Conservation (phyloP, 2,797 vertebrate genomes). For the Tapirus indicus region DNA sequence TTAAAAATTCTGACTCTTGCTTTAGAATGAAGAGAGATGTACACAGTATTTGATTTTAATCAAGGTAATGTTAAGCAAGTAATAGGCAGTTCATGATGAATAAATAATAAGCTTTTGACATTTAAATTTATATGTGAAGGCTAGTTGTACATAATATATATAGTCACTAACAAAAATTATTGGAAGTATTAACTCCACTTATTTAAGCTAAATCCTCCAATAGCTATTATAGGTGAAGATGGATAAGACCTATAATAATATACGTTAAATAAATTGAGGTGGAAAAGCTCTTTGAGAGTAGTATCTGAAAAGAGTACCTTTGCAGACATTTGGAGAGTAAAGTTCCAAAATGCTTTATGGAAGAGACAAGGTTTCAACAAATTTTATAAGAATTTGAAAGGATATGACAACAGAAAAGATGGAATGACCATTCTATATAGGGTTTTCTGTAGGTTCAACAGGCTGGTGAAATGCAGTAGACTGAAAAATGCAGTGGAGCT, state of each 20-base stretch:
- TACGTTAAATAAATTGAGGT: not conserved
- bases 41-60: slow-evolving; percentile 4
- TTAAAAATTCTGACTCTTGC: not conserved
- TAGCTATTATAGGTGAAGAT: not conserved
- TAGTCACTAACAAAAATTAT: not conserved
- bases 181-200: not conserved
- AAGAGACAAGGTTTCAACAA: not conserved
- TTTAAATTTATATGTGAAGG: slow-evolving; percentile 41
- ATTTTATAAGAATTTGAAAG: not conserved
- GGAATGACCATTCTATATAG: not conserved
- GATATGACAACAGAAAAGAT: not conserved
- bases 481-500: not conserved
- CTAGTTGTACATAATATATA: not conserved
- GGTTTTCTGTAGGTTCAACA: not conserved
- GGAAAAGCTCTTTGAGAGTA: not conserved
- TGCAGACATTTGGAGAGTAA: not conserved
- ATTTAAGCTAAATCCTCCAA: not conserved
- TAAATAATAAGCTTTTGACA: not conserved
- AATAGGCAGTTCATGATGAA: not conserved
- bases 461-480: not conserved
- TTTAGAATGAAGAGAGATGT: not conserved
- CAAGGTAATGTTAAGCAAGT: not conserved
- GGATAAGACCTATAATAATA: not conserved
- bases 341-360: not conserved
- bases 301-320: not conserved